A percentile compares a stretch with the other conserved stretches of the same genome.
These are phyloP conservation scores for Colius striatus DNA, from an alignment of 2,113 vertebrate species.

Conservation along the genomic window DNA sequence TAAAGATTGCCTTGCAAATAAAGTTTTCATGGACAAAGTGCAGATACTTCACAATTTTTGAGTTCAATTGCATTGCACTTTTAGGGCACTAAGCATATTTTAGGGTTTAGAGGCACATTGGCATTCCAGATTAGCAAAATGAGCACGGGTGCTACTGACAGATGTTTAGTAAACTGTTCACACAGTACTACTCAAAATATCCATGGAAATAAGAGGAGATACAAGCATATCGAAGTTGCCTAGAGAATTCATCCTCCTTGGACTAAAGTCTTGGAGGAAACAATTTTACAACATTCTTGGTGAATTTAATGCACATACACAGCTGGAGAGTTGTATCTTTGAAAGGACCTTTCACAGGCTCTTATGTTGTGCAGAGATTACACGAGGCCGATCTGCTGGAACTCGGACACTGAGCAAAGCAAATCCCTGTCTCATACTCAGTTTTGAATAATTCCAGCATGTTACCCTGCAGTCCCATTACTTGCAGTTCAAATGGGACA, in stretches of 20 bases:
- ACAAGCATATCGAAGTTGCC: neutral
- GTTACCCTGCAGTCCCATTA: neutral
- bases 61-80: neutral
- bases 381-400: neutral
- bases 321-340: neutral
- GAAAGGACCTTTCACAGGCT: neutral
- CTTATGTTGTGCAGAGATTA: neutral
- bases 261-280: neutral
- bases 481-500: neutral
- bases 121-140: constrained; percentile 37
- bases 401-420: neutral
- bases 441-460: neutral
- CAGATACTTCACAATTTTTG: neutral
- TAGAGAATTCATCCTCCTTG: neutral
- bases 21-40: neutral
- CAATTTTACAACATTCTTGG: constrained; percentile 1
- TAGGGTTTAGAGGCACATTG: neutral
- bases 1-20: neutral
- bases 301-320: neutral
- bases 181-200: constrained; percentile 7
- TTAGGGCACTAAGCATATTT: neutral
- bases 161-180: constrained; percentile 52
- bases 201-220: constrained; percentile 18
- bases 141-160: constrained; percentile 27
- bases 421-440: neutral